Evolutionary conservation across 2,888 invertebrate species (phyloP), one percentile per base, ranked within the genome.

Genomic region (Coremacera marginata): DNA sequence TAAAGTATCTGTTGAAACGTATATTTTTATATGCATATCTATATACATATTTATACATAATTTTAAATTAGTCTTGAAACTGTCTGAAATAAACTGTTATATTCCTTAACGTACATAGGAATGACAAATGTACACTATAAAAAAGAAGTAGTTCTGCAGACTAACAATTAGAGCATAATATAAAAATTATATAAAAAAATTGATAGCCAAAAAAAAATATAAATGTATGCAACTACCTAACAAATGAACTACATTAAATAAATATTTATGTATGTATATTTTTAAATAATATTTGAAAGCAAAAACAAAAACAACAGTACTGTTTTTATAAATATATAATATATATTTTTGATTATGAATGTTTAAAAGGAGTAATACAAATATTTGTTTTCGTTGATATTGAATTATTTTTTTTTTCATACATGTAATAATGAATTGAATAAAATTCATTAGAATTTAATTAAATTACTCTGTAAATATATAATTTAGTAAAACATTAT

Each of bases 191-290:
- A 25, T n/a, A n/a, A n/a, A 52, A 14, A 67, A 31, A 9, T 34
- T 51, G 14, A 16, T 52, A 57, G 62, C 60, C 55, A 73, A 16
- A 73, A 65, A 44, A 67, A 65, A 52, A 60, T 72, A 60, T 68
- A 60, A 60, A 51, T 60, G 19, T 34, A 76, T 52, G 37, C 52
- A 72, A 67, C 31, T 57, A 65, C 5, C 8, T 31, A 75, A 71
- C 57, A 77, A 77, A 77, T 77, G 77, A 79, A 78, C 73, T 70
- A n/a, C n/a, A 31, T 31, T 3, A 3, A 4, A 76, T 78, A 63
- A 74, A 76, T 79, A 65, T 79, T 68, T 73, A 77, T 77, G 37
- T 19, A 70, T 75, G 52, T 79, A 73, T 73, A 52, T 77, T 65
- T 44, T 75, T 74, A 70, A 60, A 70, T 67, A 67, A 76, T 67